Percentiles rank a stretch among this genome's conserved stretches.
Conservation (phyloP, 53 echinoderm and acorn worm species). For the Luidia sarsii region DNA sequence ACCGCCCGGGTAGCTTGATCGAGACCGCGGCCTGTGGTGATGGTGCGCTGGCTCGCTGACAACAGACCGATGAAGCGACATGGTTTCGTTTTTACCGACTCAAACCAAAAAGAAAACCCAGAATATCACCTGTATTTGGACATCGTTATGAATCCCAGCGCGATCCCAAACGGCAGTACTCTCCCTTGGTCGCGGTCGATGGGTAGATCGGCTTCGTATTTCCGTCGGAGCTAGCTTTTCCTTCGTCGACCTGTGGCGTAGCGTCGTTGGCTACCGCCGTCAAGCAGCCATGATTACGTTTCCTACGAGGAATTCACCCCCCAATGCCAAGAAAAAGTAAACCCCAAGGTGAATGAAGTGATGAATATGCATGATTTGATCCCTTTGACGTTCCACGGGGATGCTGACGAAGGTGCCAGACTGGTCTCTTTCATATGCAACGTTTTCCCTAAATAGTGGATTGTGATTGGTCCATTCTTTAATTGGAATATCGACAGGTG, state of each 20-base stretch:
- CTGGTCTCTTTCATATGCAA: slow-evolving; percentile 14
- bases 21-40: slow-evolving; percentile 41
- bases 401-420: not conserved
- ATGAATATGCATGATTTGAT: slow-evolving; percentile 19
- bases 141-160: not conserved
- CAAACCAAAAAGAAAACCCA: not conserved
- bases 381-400: too few species aligned
- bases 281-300: slow-evolving; percentile 27
- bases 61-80: slow-evolving; percentile 18
- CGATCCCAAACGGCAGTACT: not conserved
- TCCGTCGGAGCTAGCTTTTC: not conserved
- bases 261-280: slow-evolving; percentile 55
- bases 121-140: slow-evolving; percentile 7
- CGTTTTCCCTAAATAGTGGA: not conserved
- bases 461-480: slow-evolving; percentile 16
- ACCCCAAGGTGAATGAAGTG: not conserved
- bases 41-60: slow-evolving; percentile 32
- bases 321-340: not conserved
- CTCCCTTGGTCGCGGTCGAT: not conserved
- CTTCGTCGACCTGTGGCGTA: slow-evolving; percentile 9
- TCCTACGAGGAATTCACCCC: not conserved
- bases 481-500: not conserved
- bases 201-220: not conserved
- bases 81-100: not conserved
- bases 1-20: slow-evolving; percentile 22